phyloP scores from a whole-genome alignment of 2,888 invertebrate species.

The Sarcophaga carnaria region DNA sequence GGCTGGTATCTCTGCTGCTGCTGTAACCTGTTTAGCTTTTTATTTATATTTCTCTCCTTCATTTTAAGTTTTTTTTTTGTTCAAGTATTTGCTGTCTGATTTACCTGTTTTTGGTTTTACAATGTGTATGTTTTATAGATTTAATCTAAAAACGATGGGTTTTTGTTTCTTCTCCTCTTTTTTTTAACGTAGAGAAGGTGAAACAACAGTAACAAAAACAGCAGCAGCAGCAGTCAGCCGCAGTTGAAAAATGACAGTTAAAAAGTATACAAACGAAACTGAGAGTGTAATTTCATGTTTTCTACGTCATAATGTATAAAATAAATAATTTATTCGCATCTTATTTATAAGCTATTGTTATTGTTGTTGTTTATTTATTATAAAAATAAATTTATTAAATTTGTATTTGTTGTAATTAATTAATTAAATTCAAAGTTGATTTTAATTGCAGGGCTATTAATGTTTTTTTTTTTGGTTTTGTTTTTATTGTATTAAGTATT shows the following conservation, averaged over 20 bases:
- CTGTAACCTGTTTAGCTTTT: conserved; percentile 9
- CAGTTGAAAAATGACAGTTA: conserved; percentile 31
- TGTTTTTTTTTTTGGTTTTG: conserved; percentile 62
- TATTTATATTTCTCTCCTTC: neutral
- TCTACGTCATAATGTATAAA: conserved; percentile 46
- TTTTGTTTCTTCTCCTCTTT: conserved; percentile 10
- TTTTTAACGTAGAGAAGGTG: conserved; percentile 18
- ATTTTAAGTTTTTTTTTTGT: neutral
- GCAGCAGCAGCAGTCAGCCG: conserved; percentile 7
- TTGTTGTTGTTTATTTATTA: conserved; percentile 8
- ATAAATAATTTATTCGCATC: conserved; percentile 35
- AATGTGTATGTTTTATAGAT: conserved; percentile 45
- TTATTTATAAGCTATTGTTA: neutral
- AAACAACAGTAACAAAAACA: conserved; percentile 40
- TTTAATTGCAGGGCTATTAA: conserved; percentile 63
- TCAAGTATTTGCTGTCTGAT: neutral
- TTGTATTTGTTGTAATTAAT: neutral
- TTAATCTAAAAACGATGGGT: conserved; percentile 44
- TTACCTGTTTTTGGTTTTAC: conserved; percentile 2
- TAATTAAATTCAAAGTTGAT: conserved; percentile 17
- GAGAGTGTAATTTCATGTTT: conserved; percentile 71
- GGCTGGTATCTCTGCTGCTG: neutral
- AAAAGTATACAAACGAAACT: conserved; percentile 74
- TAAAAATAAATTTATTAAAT: conserved; percentile 12
- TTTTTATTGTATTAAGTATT: conserved; percentile 17